Percentiles rank a stretch among this genome's conserved stretches.
These are phyloP conservation scores for Caenorhabditis becei DNA, from an alignment of 2,888 invertebrate species.

Conservation along the genomic window DNA sequence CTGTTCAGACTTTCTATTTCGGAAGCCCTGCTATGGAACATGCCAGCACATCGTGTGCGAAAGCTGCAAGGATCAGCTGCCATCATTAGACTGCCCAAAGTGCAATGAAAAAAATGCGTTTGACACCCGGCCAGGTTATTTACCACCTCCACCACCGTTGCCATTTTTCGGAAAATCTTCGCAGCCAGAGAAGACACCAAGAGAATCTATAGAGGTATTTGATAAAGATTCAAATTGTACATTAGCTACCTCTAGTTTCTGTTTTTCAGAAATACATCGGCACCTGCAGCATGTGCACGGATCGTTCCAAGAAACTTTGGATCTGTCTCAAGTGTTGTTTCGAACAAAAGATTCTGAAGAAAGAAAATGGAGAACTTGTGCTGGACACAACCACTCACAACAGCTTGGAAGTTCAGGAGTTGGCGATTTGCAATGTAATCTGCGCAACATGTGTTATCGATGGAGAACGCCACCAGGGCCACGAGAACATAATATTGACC, in stretches of 20 bases:
- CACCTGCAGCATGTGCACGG: constrained; percentile 27
- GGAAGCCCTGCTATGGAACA: constrained; percentile 57
- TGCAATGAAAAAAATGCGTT: constrained; percentile 62
- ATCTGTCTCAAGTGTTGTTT: constrained; percentile 35
- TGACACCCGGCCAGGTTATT: constrained; percentile 42
- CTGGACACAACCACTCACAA: constrained; percentile 5
- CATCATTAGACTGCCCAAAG: constrained; percentile 56
- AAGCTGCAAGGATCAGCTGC: constrained; percentile 50
- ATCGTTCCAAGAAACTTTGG: constrained; percentile 31
- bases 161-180: too few species aligned
- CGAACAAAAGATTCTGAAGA: not conserved
- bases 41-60: constrained; percentile 60
- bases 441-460: constrained; percentile 57
- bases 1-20: constrained; percentile 30
- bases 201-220: not conserved
- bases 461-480: constrained; percentile 37
- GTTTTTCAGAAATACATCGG: constrained; percentile 26
- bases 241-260: not conserved
- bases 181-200: not conserved
- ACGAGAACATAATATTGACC: too few species aligned
- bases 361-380: constrained; percentile 12
- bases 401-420: constrained; percentile 6
- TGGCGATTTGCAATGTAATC: constrained; percentile 31
- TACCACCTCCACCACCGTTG: constrained; percentile 23
- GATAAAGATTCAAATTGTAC: not conserved